A percentile compares a stretch with the other conserved stretches of the same genome.
phyloP scores from a whole-genome alignment of 2,113 vertebrate genomes.

The Alaudala cheleensis region DNA sequence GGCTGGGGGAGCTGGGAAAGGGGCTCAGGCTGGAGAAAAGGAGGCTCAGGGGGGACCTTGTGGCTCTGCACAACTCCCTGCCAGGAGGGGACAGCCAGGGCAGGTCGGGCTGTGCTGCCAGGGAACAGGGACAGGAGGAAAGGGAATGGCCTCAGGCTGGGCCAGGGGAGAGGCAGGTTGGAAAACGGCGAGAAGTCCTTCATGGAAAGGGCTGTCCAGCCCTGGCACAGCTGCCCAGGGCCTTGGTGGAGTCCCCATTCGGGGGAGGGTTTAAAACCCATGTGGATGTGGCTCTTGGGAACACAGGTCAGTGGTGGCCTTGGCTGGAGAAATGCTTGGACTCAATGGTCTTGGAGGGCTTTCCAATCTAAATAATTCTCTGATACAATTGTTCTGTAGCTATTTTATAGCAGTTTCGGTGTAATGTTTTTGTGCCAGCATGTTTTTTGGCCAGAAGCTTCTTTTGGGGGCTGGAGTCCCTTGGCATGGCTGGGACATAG shows the following conservation, averaged over 20 bases:
- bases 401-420: neutral
- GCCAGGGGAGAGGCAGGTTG: rapidly evolving
- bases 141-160: rapidly evolving
- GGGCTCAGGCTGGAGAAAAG: neutral
- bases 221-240: neutral
- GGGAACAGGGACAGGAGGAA: neutral
- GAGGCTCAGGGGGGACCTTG: neutral
- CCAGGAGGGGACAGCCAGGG: neutral
- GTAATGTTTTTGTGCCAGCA: neutral
- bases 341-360: neutral
- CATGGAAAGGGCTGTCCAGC: rapidly evolving
- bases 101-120: neutral
- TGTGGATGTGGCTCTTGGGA: neutral
- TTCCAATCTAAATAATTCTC: neutral
- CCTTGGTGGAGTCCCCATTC: no score
- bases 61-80: neutral
- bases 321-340: rapidly evolving
- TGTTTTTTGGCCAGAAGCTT: neutral
- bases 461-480: neutral
- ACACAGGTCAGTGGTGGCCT: neutral
- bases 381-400: no score
- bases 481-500: neutral
- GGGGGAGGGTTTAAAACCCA: rapidly evolving
- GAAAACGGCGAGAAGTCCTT: neutral
- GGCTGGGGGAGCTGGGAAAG: neutral